Conservation (phyloP, 1,140 invertebrate genomes). For the Ceratina japonica region DNA sequence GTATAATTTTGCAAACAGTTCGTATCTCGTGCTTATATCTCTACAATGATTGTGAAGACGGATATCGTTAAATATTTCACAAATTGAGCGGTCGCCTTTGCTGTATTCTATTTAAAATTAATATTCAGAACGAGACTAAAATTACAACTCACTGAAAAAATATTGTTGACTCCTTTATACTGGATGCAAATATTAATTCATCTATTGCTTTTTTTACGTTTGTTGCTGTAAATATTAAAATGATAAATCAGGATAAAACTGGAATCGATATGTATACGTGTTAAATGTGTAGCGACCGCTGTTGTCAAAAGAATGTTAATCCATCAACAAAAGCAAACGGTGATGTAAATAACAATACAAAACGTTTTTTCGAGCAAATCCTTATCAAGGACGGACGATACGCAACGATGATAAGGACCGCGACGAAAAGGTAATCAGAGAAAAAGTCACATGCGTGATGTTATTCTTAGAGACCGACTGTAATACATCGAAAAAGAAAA, state of each 20-base stretch:
- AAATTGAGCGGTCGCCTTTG: slow-evolving; percentile 34
- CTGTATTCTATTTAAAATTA: slow-evolving; percentile 26
- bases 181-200: slow-evolving; percentile 6
- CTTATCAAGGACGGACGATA: slow-evolving; percentile 58
- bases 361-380: slow-evolving; percentile 40
- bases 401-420: slow-evolving; percentile 47
- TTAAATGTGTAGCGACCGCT: slow-evolving; percentile 26
- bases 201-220: slow-evolving; percentile 7
- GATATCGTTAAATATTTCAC: slow-evolving; percentile 27
- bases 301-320: slow-evolving; percentile 26
- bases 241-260: slow-evolving; percentile 17
- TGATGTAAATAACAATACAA: slow-evolving; percentile 34
- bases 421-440: slow-evolving; percentile 37
- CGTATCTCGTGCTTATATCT: slow-evolving; percentile 26
- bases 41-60: slow-evolving; percentile 37
- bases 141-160: slow-evolving; percentile 18
- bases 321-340: slow-evolving; percentile 6
- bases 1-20: slow-evolving; percentile 37
- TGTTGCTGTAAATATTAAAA: slow-evolving; percentile 14
- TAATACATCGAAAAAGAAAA: slow-evolving; percentile 57
- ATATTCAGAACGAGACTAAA: slow-evolving; percentile 13
- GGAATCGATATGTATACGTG: neutral
- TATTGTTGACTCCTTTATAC: slow-evolving; percentile 1
- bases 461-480: slow-evolving; percentile 41
- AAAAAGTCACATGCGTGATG: slow-evolving; percentile 32